phyloP scores from a whole-genome alignment of 2,888 invertebrate genomes.

The Spicauda simplicius region DNA sequence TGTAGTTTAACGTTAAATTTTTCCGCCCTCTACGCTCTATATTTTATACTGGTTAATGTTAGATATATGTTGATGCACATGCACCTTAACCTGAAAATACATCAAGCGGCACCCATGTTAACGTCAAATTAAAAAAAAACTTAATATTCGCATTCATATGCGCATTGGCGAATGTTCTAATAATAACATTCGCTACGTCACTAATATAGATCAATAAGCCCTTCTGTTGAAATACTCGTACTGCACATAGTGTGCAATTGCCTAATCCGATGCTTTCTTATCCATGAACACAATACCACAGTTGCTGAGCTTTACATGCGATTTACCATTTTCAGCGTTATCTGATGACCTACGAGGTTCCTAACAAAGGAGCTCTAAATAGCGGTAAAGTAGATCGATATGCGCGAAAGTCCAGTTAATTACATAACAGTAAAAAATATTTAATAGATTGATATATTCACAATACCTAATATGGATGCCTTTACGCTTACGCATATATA shows the following conservation, averaged over 20 bases:
- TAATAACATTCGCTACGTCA: no score
- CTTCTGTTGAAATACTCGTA: not conserved
- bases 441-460: not conserved
- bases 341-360: conserved; percentile 70
- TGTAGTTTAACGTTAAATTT: no score
- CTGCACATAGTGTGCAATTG: conserved; percentile 32
- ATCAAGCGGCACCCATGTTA: no score
- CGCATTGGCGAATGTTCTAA: no score
- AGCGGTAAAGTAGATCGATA: conserved; percentile 67
- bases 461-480: not conserved
- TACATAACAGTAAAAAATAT: conserved; percentile 16
- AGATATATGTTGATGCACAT: no score
- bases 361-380: conserved; percentile 70
- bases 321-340: conserved; percentile 73
- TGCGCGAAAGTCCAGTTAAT: conserved; percentile 19
- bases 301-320: conserved; percentile 76
- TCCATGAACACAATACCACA: conserved; percentile 49
- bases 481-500: no score
- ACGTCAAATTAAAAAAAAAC: no score
- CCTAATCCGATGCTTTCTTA: conserved; percentile 22
- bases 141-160: no score
- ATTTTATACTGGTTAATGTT: no score
- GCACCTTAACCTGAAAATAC: no score
- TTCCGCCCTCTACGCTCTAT: no score
- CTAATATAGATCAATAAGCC: no score